These are phyloP conservation scores for Neodiprion lecontei DNA, from an alignment of 1,140 invertebrate genomes.

Conservation along the genomic window DNA sequence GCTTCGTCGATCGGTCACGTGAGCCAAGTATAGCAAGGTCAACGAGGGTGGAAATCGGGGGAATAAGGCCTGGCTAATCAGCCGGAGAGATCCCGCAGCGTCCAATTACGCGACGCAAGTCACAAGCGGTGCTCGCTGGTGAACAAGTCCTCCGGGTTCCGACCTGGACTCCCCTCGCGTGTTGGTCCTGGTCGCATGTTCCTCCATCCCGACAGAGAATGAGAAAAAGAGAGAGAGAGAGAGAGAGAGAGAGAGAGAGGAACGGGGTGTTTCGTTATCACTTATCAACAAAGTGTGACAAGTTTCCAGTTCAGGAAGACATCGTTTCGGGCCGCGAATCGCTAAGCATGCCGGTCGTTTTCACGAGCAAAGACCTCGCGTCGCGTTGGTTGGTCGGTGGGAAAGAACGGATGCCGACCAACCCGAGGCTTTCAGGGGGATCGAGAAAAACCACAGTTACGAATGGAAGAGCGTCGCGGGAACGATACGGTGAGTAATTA, in stretches of 20 bases:
- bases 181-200: too few species aligned
- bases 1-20: too few species aligned
- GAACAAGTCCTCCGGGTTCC: too few species aligned
- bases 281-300: too few species aligned
- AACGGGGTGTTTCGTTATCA: neutral
- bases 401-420: constrained; percentile 11
- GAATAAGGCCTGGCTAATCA: neutral
- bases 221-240: neutral
- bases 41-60: neutral
- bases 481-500: constrained; percentile 53
- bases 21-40: too few species aligned
- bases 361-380: constrained; percentile 14
- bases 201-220: too few species aligned
- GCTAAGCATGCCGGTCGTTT: constrained; percentile 16
- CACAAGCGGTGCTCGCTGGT: neutral
- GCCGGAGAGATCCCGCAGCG: neutral
- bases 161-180: too few species aligned
- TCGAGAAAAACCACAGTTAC: constrained; percentile 19
- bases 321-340: too few species aligned
- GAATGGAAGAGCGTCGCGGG: constrained; percentile 24
- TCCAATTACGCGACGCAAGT: constrained; percentile 3
- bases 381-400: neutral
- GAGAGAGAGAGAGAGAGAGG: constrained; percentile 18
- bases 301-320: too few species aligned
- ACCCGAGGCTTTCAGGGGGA: too few species aligned